Evolutionary conservation across 2,888 invertebrate species (phyloP), one percentile per base, ranked within the genome.

Genomic region (Drosophila testacea): DNA sequence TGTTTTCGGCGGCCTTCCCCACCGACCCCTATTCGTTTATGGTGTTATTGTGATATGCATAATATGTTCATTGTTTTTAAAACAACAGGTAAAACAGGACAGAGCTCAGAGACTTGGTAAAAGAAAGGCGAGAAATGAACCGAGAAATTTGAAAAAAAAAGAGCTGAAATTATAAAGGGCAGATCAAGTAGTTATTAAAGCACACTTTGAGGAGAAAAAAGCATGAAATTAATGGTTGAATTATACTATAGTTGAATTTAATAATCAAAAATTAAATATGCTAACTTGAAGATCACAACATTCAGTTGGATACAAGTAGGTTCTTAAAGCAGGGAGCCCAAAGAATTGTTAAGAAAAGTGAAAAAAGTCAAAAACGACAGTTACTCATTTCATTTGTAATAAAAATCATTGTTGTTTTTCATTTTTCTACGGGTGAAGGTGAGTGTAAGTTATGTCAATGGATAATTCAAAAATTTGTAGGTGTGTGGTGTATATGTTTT

Each of bases 61-160:
- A 82, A 73, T 86, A 77, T 81, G 83, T 72, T 73, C 87, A 81
- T 83, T 83, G 87, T 88, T 83, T 83, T 75, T 48, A 68, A 77
- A 86, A 83, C 84, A 86, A 71, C 67, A 69, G 67, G 46, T 57
- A 56, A 77, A 69, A 69, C 65, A 65, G 65, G 68, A 44, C 27
- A 27, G 27, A 6, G 68, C 39, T 62, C 5, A 3, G 42, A 48
- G 41, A 62, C 47, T 22, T 27, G 10, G 56, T 39, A 30, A 30
- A 51, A 38, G 38, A 34, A 65, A 38, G 32, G 57, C 38, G 7
- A 32, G 36, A 48, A 62, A 54, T 56, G 44, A 67, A 34, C 28
- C 44, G 36, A 39, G 41, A 22, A 48, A 55, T n/a, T 9, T 7
- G 38, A 39, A 47, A 38, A 56, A 56, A 41, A 6, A 32, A 6